Percentiles rank a stretch among this genome's conserved stretches.
These are phyloP conservation scores for Sapayoa aenigma DNA, from an alignment of 2,113 vertebrate genomes.

Conservation along the genomic window DNA sequence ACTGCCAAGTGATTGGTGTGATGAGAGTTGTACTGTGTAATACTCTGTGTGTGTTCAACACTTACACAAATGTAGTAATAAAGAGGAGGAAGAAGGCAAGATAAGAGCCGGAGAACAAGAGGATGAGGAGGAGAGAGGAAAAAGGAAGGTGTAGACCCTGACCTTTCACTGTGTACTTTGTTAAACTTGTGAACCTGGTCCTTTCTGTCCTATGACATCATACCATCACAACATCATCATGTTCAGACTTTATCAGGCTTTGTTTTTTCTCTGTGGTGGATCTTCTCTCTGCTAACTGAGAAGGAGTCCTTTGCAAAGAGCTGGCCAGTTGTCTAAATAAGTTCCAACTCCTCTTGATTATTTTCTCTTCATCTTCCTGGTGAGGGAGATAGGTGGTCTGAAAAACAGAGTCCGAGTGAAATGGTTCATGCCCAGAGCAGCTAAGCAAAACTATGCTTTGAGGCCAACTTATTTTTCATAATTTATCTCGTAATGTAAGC, in stretches of 20 bases:
- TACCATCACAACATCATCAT: neutral
- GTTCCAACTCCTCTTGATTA: constrained; percentile 45
- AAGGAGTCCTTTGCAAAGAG: constrained; percentile 7
- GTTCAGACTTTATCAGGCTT: neutral
- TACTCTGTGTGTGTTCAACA: neutral
- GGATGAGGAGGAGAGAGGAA: neutral
- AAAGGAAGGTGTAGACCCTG: neutral
- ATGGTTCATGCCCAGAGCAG: constrained; percentile 51
- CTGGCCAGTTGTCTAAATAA: constrained; percentile 61
- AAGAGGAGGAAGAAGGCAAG: neutral
- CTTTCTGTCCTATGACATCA: neutral
- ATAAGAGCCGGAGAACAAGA: neutral
- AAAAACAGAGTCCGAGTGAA: constrained; percentile 36
- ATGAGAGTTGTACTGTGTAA: neutral
- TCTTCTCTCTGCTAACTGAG: neutral
- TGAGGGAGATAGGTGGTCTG: constrained; percentile 59
- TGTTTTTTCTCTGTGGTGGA: constrained; percentile 36
- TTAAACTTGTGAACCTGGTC: neutral
- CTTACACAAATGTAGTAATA: neutral
- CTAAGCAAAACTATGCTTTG: constrained; percentile 57
- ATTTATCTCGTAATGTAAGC: constrained; percentile 64
- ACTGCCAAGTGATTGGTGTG: neutral
- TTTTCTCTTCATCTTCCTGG: constrained; percentile 54
- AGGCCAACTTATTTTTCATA: constrained; percentile 61
- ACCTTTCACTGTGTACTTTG: rapidly evolving